Percentiles rank a stretch among this genome's conserved stretches.
Conservation (phyloP, 2,113 vertebrate species). For the Lepidothrix coronata region DNA sequence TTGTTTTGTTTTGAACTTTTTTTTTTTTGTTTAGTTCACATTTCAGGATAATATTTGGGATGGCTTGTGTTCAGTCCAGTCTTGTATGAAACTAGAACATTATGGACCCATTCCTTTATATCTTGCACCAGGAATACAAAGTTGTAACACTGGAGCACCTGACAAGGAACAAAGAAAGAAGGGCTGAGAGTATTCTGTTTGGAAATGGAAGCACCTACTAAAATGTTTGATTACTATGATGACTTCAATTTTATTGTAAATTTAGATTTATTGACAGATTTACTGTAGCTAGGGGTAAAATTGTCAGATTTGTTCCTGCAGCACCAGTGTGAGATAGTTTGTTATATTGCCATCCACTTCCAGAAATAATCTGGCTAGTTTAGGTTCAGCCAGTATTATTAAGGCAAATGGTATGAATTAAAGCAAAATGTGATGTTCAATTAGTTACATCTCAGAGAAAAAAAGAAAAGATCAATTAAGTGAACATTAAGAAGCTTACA, state of each 20-base stretch:
- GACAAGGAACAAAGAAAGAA: neutral
- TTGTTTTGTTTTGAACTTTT: neutral
- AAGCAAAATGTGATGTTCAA: neutral
- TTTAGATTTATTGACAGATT: neutral
- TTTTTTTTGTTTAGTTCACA: neutral
- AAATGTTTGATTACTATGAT: neutral
- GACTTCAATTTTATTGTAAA: neutral
- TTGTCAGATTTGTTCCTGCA: neutral
- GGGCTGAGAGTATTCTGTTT: neutral
- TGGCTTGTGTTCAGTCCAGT: neutral
- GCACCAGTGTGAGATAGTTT: neutral
- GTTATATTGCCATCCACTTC: neutral
- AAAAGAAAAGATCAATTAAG: neutral
- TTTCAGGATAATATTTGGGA: neutral
- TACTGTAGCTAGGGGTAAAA: neutral
- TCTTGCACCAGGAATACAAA: neutral
- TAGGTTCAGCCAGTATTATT: neutral
- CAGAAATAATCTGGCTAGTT: neutral
- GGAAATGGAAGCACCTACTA: neutral
- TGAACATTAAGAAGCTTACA: neutral
- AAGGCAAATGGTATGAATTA: neutral
- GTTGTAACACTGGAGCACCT: neutral
- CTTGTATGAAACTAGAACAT: neutral
- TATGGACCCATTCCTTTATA: neutral
- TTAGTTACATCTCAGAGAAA: neutral